Evolutionary conservation across 2,888 invertebrate genomes (phyloP).

Genomic region (Lutraria lutraria): DNA sequence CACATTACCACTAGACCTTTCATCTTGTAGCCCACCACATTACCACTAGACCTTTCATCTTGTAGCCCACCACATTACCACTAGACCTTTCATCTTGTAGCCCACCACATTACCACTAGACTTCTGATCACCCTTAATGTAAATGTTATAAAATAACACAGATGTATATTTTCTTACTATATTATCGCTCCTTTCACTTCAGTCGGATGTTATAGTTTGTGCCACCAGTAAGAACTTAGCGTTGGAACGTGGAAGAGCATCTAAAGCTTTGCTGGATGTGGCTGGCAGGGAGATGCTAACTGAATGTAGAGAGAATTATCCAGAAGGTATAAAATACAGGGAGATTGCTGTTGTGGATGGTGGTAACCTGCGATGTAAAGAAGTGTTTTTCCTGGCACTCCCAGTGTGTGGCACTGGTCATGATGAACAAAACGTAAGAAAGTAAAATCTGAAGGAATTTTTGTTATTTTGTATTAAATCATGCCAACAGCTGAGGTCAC

Average conservation of each 20-base stretch:
- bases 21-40: no score
- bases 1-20: no score
- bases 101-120: no score
- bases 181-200: neutral
- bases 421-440: slow-evolving; percentile 52
- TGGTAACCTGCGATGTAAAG: slow-evolving; percentile 67
- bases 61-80: no score
- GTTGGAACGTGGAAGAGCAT: slow-evolving; percentile 66
- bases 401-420: slow-evolving; percentile 56
- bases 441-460: neutral
- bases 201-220: slow-evolving; percentile 75
- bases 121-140: no score
- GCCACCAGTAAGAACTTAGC: slow-evolving; percentile 63
- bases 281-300: slow-evolving; percentile 63
- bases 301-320: slow-evolving; percentile 61
- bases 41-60: no score
- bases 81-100: no score
- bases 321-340: slow-evolving; percentile 64
- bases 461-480: no score
- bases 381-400: slow-evolving; percentile 66
- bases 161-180: neutral
- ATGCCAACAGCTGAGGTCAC: no score
- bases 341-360: slow-evolving; percentile 59
- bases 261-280: slow-evolving; percentile 60
- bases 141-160: no score